Evolutionary conservation across 2,888 invertebrate genomes (phyloP).

Genomic region (Nebria brevicollis): DNA sequence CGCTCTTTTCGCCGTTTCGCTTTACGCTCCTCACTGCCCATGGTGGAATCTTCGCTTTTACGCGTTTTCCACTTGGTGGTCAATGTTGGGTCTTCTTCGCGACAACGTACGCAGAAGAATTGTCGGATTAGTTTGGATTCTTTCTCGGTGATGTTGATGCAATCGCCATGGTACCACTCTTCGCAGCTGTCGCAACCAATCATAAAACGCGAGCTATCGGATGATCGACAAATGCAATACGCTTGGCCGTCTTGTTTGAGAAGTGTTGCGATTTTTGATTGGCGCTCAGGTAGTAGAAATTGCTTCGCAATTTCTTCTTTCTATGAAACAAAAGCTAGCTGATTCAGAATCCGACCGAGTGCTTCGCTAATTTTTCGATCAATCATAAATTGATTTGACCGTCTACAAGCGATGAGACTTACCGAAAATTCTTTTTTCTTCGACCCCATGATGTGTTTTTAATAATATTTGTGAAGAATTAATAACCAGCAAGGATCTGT

Average conservation of each 20-base stretch:
- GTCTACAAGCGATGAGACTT: constrained; percentile 12
- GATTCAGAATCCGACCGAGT: background rate
- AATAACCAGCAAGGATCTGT: background rate
- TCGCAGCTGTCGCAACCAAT: constrained; percentile 98
- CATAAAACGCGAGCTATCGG: constrained; percentile 96
- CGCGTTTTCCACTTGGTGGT: constrained; percentile 66
- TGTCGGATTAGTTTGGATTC: constrained; percentile 94
- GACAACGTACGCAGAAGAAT: constrained; percentile 89
- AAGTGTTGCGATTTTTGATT: constrained; percentile 88
- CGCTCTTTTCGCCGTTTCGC: constrained; percentile 50
- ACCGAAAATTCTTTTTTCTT: constrained; percentile 40
- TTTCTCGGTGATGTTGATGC: constrained; percentile 92
- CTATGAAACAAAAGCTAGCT: constrained; percentile 61
- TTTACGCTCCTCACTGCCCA: constrained; percentile 51
- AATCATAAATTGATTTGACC: background rate
- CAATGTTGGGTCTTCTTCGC: constrained; percentile 83
- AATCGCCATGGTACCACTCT: constrained; percentile 99
- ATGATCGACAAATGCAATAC: constrained; percentile 94
- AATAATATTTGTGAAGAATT: background rate
- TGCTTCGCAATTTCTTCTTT: constrained; percentile 91
- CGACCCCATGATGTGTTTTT: constrained; percentile 29
- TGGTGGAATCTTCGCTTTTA: constrained; percentile 56
- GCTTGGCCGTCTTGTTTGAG: constrained; percentile 90
- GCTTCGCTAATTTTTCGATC: background rate
- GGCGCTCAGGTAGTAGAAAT: constrained; percentile 87